phyloP scores from a whole-genome alignment of 2,113 vertebrate species.

The Seriola rivoliana region DNA sequence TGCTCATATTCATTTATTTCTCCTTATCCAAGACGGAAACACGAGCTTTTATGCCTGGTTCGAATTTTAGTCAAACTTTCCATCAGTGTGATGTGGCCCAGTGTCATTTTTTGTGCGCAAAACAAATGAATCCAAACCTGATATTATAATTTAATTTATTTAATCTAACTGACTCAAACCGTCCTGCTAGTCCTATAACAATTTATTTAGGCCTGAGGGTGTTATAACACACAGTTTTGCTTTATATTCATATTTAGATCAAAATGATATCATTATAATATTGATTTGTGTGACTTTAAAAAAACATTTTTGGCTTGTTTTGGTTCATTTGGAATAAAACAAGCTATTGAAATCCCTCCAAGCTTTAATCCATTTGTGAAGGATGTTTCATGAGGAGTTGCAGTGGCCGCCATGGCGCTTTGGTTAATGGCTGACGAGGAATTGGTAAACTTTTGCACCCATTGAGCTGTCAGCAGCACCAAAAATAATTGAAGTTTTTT shows the following conservation, averaged over 20 bases:
- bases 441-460: slow-evolving; percentile 92
- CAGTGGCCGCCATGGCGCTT: slow-evolving; percentile 42
- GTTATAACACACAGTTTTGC: neutral
- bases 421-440: slow-evolving; percentile 85
- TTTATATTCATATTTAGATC: neutral
- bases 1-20: neutral
- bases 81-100: neutral
- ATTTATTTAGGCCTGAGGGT: neutral
- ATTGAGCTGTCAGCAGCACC: slow-evolving; percentile 88
- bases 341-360: no score
- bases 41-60: neutral
- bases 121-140: neutral
- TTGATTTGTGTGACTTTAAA: neutral
- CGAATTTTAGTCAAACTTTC: neutral
- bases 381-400: neutral
- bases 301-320: neutral
- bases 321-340: neutral
- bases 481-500: slow-evolving; percentile 95
- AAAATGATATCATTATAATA: neutral
- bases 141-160: neutral
- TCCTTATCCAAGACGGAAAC: slow-evolving; percentile 9
- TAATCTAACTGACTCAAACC: neutral
- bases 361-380: slow-evolving; percentile 21
- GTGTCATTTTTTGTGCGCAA: neutral
- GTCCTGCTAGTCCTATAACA: neutral